Percentiles rank a stretch among this genome's conserved stretches.
phyloP scores from a whole-genome alignment of 2,797 vertebrate species.

The Erpetoichthys calabaricus region DNA sequence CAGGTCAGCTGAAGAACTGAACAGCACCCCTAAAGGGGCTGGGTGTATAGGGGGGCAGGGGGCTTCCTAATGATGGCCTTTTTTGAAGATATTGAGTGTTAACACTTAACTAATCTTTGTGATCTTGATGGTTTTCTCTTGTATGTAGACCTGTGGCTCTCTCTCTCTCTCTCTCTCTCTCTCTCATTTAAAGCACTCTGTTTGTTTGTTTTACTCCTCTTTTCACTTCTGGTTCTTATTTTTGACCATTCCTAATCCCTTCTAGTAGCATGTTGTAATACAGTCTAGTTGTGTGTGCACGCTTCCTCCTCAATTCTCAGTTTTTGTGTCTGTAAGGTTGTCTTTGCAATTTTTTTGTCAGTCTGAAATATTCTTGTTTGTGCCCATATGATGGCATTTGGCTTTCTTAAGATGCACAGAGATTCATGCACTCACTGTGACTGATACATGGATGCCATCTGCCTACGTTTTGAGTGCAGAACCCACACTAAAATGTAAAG shows the following conservation, averaged over 20 bases:
- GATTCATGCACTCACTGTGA: slow-evolving; percentile 25
- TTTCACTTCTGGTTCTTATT: slow-evolving; percentile 45
- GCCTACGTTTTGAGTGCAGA: too few relatives aligned
- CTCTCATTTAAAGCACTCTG: slow-evolving; percentile 22
- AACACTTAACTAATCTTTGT: slow-evolving; percentile 77
- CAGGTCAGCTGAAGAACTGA: slow-evolving; percentile 74
- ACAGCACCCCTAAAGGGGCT: slow-evolving; percentile 17
- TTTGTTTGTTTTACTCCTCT: slow-evolving; percentile 38
- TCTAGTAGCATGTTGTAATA: slow-evolving; percentile 89
- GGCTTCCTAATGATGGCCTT: slow-evolving; percentile 22
- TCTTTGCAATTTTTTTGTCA: slow-evolving; percentile 57
- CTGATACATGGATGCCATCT: too few relatives aligned
- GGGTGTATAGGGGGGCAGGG: too few relatives aligned
- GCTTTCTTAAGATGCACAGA: slow-evolving; percentile 49
- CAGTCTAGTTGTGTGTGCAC: slow-evolving; percentile 66
- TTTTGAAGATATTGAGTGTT: slow-evolving; percentile 61
- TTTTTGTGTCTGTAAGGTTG: slow-evolving; percentile 56
- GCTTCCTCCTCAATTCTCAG: slow-evolving; percentile 47
- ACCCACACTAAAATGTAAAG: too few relatives aligned
- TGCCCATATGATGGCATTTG: slow-evolving; percentile 45
- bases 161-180: slow-evolving; percentile 16
- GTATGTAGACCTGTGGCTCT: slow-evolving; percentile 82
- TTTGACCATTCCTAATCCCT: slow-evolving; percentile 53
- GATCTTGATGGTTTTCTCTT: slow-evolving; percentile 79
- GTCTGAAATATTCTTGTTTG: slow-evolving; percentile 37